These are phyloP conservation scores for Bacillus rossius DNA, from an alignment of 1,140 invertebrate species.

Conservation along the genomic window DNA sequence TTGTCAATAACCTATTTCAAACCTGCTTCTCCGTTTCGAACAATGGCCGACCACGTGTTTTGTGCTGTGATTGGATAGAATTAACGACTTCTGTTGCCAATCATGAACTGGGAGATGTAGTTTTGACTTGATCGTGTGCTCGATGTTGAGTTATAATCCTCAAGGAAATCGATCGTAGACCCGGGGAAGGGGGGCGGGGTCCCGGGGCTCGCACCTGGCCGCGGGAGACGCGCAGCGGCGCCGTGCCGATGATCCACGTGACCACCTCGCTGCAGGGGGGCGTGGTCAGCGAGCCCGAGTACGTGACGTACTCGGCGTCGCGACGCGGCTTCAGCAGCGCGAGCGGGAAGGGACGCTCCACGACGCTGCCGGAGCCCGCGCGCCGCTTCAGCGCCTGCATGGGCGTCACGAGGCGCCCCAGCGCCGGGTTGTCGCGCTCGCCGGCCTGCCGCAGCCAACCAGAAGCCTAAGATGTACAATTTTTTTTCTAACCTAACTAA, in stretches of 20 bases:
- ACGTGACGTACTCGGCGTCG: conserved; percentile 60
- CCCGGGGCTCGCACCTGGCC: conserved; percentile 61
- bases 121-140: too few relatives aligned
- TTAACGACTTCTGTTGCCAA: too few relatives aligned
- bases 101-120: too few relatives aligned
- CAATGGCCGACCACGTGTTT: too few relatives aligned
- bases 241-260: conserved; percentile 83
- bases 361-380: background rate
- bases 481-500: too few relatives aligned
- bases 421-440: background rate
- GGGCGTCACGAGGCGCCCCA: background rate
- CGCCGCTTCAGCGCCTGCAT: background rate
- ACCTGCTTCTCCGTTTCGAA: too few relatives aligned
- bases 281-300: conserved; percentile 85
- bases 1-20: too few relatives aligned
- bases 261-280: conserved; percentile 87
- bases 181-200: background rate
- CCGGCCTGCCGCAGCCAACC: too few relatives aligned
- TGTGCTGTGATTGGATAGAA: too few relatives aligned
- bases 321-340: conserved; percentile 30
- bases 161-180: background rate
- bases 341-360: conserved; percentile 22
- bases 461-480: too few relatives aligned
- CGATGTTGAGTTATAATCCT: too few relatives aligned
- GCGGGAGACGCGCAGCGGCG: conserved; percentile 65